Evolutionary conservation across 2,113 vertebrate genomes (phyloP).

Genomic region (Notiomystis cincta): DNA sequence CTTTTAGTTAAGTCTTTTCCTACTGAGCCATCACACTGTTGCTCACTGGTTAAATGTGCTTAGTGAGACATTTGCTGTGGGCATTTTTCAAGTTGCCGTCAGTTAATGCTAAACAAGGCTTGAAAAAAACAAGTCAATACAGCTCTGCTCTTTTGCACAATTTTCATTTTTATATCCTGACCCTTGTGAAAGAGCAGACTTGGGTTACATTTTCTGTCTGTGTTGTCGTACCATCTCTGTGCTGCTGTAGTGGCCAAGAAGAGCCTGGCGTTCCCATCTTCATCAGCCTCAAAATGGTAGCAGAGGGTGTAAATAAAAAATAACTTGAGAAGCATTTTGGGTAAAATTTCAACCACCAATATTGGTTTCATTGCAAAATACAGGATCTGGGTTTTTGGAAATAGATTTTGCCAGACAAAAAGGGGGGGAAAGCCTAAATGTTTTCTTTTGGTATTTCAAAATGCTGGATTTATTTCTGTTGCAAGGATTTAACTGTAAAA

Average conservation of each 20-base stretch:
- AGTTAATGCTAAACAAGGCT: not conserved
- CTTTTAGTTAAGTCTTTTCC: not conserved
- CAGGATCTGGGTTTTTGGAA: not conserved
- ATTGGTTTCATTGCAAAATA: not conserved
- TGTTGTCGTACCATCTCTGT: too few relatives aligned
- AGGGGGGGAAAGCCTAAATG: not conserved
- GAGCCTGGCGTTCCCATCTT: not conserved
- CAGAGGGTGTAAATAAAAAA: not conserved
- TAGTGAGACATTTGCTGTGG: not conserved
- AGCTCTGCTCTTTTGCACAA: not conserved
- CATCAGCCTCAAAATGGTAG: rapidly evolving
- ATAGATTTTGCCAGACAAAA: not conserved
- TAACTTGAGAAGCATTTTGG: not conserved
- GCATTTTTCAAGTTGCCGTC: not conserved
- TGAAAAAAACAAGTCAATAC: not conserved
- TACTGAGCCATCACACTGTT: not conserved
- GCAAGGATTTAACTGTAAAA: not conserved
- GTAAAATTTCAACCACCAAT: not conserved
- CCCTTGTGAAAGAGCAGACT: not conserved
- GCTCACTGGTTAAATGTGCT: not conserved
- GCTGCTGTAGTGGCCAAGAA: not conserved
- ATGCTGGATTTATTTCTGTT: not conserved
- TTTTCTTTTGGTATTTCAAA: not conserved
- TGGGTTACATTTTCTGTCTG: not conserved
- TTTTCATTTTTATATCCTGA: not conserved